These are phyloP conservation scores for Patella depressa DNA, from an alignment of 2,888 invertebrate species.

Conservation along the genomic window DNA sequence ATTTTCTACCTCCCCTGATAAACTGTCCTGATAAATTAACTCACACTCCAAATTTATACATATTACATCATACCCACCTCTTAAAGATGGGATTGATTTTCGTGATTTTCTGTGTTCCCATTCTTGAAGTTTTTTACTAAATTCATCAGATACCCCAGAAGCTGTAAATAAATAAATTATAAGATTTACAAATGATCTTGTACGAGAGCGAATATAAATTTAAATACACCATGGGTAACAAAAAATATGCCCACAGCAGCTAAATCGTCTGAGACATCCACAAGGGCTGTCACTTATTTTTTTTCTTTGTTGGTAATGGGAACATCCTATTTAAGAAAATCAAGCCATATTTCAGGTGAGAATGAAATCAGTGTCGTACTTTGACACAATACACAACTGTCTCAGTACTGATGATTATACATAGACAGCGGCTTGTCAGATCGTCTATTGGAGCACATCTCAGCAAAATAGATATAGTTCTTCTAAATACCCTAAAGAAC, in stretches of 20 bases:
- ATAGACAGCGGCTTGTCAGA: too few species aligned
- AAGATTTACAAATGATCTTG: not conserved
- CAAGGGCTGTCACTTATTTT: too few species aligned
- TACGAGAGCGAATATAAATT: not conserved
- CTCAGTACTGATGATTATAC: too few species aligned
- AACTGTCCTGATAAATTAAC: too few species aligned
- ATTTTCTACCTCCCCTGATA: too few species aligned
- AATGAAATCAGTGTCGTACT: not conserved
- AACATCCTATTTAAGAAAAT: not conserved
- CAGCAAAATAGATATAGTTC: too few species aligned
- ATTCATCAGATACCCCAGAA: conserved; percentile 78
- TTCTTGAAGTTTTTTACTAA: conserved; percentile 89
- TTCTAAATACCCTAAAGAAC: too few species aligned
- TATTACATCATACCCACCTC: conserved; percentile 36
- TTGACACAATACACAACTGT: too few species aligned
- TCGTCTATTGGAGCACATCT: too few species aligned
- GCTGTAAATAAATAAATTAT: conserved; percentile 25
- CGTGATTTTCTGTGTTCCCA: conserved; percentile 76
- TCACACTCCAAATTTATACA: too few species aligned
- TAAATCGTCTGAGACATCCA: too few species aligned
- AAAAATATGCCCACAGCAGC: too few species aligned
- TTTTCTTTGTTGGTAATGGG: not conserved
- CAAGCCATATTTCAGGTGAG: conserved; percentile 1
- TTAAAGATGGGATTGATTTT: conserved; percentile 44
- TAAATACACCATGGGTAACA: not conserved